phyloP scores from a whole-genome alignment of 92 coral and sea anemone species.

The Zoanthus sansibaricus region DNA sequence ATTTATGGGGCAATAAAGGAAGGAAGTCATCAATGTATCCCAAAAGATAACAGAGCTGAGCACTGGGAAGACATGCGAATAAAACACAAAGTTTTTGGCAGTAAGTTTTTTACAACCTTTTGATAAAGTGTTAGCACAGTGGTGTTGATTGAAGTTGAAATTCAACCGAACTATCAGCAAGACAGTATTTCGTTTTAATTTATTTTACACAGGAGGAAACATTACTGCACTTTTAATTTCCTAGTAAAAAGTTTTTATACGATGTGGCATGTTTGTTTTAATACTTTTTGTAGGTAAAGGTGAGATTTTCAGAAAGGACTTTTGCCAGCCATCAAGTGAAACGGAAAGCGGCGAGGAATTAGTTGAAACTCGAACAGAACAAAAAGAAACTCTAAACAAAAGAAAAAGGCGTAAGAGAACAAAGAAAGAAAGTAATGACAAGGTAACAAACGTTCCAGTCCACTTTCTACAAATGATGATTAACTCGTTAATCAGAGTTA shows the following conservation, averaged over 20 bases:
- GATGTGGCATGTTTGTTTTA: background rate
- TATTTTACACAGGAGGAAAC: background rate
- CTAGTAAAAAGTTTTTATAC: background rate
- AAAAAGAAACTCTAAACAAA: slow-evolving; percentile 15
- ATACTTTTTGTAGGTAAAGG: slow-evolving; percentile 26
- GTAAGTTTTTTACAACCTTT: background rate
- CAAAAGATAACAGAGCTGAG: slow-evolving; percentile 9
- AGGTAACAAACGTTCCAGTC: slow-evolving; percentile 4
- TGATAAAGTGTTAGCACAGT: background rate
- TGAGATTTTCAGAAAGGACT: slow-evolving; percentile 43
- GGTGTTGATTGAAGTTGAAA: too few relatives aligned
- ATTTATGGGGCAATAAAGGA: background rate
- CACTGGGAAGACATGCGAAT: slow-evolving; percentile 34
- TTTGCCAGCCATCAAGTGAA: slow-evolving; percentile 35
- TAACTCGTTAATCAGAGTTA: too few relatives aligned
- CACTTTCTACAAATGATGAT: too few relatives aligned
- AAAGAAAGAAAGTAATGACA: slow-evolving; percentile 26
- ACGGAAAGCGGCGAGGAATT: slow-evolving; percentile 43
- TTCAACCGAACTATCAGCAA: background rate
- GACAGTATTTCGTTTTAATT: background rate
- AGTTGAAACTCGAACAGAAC: slow-evolving; percentile 23
- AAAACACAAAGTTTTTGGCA: slow-evolving; percentile 38
- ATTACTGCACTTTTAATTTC: background rate
- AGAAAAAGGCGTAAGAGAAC: slow-evolving; percentile 27
- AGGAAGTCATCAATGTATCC: background rate